Evolutionary conservation across 2,113 vertebrate species (phyloP), one percentile per base, ranked within the genome.

Genomic region (Microtus ochrogaster): DNA sequence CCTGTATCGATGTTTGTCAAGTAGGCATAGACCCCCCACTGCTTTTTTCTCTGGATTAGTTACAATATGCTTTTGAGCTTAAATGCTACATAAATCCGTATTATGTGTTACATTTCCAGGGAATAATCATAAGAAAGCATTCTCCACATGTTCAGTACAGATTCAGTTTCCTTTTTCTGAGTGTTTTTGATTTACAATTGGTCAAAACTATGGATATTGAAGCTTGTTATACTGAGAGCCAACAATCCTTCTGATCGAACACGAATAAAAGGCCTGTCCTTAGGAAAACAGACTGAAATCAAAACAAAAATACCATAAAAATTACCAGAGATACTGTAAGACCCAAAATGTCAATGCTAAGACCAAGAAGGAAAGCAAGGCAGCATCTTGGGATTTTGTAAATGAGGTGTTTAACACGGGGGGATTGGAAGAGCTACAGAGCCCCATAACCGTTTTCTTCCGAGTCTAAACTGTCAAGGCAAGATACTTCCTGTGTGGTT

Each of bases 401-500:
- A 66, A n/a, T 72, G n/a, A 7, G 12, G 2, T 22, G 44, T 47
- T 17, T 36, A 24, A 21, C 39, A 19, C 13, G 11, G 5, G 63
- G 63, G 66, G 68, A 70, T 16, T n/a, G n/a, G 2, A 58, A 33
- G 12, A 63, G 22, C 17, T 10, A 0, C 2, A 24, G 11, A 89
- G 58, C 4, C 24, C 44, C 2, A 0, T 0, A 22, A 10, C n/a
- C 61, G 65, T 72, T 72, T 63, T 55, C 73, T 66, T 68, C 17
- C 10, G 68, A 74, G 47, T 88, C 44, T 52, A 49, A 33, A 73
- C 77, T 85, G 44, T 63, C n/a, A 70, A 36, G 74, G 33, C 33
- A 58, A n/a, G 65, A n/a, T 17, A 81, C 36, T 92, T 89, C 84
- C 93, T 92, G 47, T 22, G 39, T 33, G 41, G 92, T 78, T 97